phyloP scores from a whole-genome alignment of 2,797 vertebrate species.

The Sebastes steindachneri region DNA sequence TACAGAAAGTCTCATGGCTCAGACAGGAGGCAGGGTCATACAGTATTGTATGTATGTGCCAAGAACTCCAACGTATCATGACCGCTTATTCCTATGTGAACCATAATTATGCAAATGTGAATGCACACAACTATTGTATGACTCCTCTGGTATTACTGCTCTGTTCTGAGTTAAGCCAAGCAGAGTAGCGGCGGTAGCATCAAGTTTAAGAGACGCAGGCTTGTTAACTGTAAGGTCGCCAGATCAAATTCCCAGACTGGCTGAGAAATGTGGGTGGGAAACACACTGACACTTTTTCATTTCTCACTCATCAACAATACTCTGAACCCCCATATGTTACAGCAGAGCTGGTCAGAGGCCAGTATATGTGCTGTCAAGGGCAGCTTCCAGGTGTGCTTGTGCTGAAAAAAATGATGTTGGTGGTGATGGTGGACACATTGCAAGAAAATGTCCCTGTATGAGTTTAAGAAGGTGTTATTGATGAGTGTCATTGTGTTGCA shows the following conservation, averaged over 20 bases:
- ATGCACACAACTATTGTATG: not conserved
- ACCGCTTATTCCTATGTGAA: conserved; percentile 12
- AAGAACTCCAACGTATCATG: conserved; percentile 26
- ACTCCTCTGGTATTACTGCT: conserved; percentile 5
- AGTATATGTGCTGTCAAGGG: not conserved
- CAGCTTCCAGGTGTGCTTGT: conserved; percentile 11
- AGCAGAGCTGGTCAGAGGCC: conserved; percentile 22
- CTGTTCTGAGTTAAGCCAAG: not conserved
- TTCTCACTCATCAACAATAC: conserved; percentile 20
- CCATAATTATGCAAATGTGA: conserved; percentile 9
- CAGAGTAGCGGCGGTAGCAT: conserved; percentile 6
- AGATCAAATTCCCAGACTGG: conserved; percentile 29
- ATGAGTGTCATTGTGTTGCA: not conserved
- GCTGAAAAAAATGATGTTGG: not conserved
- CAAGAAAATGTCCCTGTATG: not conserved
- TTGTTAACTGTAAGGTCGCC: conserved; percentile 23
- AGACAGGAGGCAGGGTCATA: conserved; percentile 24
- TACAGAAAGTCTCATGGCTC: conserved; percentile 19
- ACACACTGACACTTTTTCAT: not conserved
- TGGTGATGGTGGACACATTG: not conserved
- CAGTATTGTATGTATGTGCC: conserved; percentile 15
- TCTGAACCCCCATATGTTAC: conserved; percentile 7
- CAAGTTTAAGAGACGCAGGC: not conserved
- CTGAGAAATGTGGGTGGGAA: conserved; percentile 32
- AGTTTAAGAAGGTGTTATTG: not conserved